Percentiles rank a stretch among this genome's conserved stretches.
These are phyloP conservation scores for Drosophila pseudoananassae DNA, from an alignment of 1,140 invertebrate species.

Conservation along the genomic window DNA sequence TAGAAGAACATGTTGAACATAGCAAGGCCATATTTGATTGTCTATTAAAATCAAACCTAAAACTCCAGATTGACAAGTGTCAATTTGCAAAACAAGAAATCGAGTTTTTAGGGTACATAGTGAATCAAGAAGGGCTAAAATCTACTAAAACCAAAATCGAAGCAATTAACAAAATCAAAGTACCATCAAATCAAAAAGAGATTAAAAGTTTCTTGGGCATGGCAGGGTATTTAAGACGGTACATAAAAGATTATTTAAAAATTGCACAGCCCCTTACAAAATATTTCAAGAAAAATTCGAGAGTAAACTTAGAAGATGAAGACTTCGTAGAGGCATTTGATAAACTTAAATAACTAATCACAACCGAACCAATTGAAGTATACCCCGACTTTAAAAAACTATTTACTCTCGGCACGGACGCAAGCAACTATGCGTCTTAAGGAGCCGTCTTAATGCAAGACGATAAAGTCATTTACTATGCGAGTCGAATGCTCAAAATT, in stretches of 20 bases:
- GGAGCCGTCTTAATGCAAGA: too few relatives aligned
- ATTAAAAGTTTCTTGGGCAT: conserved; percentile 35
- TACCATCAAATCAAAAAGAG: conserved; percentile 31
- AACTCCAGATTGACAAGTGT: too few relatives aligned
- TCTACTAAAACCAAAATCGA: conserved; percentile 37
- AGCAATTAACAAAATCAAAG: conserved; percentile 29
- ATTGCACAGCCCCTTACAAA: conserved; percentile 18
- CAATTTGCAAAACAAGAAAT: too few relatives aligned
- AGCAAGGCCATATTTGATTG: too few relatives aligned
- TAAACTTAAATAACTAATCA: neutral
- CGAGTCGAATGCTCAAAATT: too few relatives aligned
- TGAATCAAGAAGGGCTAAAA: conserved; percentile 23
- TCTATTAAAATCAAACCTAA: too few relatives aligned
- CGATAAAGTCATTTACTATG: too few relatives aligned
- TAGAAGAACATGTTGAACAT: too few relatives aligned
- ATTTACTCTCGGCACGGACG: too few relatives aligned
- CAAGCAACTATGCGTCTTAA: too few relatives aligned
- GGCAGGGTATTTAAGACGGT: conserved; percentile 32
- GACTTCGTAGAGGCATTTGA: neutral
- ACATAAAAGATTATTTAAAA: conserved; percentile 46
- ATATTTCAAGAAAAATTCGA: conserved; percentile 37
- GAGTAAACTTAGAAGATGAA: conserved; percentile 17
- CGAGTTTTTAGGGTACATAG: too few relatives aligned
- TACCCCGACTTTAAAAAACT: neutral
- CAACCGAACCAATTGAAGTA: neutral